Evolutionary conservation across 2,113 vertebrate species (phyloP).

Genomic region (Anser brachyrhynchus): DNA sequence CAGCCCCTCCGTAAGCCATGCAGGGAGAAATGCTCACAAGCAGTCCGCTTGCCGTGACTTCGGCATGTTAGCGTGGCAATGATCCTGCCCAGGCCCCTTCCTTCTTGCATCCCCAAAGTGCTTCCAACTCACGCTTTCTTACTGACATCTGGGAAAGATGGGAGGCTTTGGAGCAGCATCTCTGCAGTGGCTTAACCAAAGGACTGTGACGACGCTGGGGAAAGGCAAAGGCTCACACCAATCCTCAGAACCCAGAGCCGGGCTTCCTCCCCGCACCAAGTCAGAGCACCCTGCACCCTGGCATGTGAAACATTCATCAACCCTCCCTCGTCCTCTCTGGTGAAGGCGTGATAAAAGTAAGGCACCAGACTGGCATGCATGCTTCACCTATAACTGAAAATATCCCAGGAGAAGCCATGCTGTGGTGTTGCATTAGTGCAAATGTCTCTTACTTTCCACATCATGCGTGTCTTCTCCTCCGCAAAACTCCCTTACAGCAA

Average conservation of each 20-base stretch:
- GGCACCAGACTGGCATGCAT: neutral
- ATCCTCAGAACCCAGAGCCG: neutral
- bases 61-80: neutral
- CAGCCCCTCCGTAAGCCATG: neutral
- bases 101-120: neutral
- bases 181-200: neutral
- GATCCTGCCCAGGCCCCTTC: neutral
- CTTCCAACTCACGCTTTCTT: neutral
- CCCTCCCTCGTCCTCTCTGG: neutral
- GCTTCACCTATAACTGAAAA: neutral
- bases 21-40: neutral
- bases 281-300: neutral
- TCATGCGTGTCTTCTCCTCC: fast-evolving
- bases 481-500: neutral
- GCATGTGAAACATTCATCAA: neutral
- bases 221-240: neutral
- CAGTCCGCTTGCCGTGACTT: neutral
- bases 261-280: neutral
- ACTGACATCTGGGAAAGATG: no score
- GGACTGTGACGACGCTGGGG: neutral
- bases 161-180: neutral
- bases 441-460: neutral
- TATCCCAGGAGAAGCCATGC: neutral
- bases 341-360: neutral
- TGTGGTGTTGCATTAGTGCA: neutral